These are phyloP conservation scores for Zapornia atra DNA, from an alignment of 2,113 vertebrate species.

Conservation along the genomic window DNA sequence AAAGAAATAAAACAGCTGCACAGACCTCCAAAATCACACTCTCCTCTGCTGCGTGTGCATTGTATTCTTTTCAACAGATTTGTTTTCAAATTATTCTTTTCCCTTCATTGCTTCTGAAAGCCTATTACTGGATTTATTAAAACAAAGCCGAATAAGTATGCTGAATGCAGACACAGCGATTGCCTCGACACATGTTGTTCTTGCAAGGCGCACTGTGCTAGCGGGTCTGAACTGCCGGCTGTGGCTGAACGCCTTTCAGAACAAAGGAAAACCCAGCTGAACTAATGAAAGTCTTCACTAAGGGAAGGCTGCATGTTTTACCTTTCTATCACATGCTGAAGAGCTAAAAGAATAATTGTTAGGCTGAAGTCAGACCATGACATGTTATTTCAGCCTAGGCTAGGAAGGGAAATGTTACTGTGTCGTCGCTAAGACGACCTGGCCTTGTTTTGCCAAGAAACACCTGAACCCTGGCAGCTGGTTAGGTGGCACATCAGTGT, in stretches of 20 bases:
- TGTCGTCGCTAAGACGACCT: background rate
- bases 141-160: conserved; percentile 38
- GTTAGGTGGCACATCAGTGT: background rate
- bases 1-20: conserved; percentile 58
- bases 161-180: conserved; percentile 13
- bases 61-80: conserved; percentile 39
- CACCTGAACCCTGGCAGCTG: rapidly evolving
- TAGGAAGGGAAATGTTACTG: background rate
- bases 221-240: background rate
- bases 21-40: conserved; percentile 35
- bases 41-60: background rate
- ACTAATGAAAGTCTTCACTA: background rate
- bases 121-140: conserved; percentile 55
- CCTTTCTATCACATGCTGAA: background rate
- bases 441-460: background rate
- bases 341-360: background rate
- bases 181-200: conserved; percentile 39
- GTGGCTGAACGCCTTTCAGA: background rate
- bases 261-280: conserved; percentile 1
- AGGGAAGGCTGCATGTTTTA: background rate
- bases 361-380: background rate
- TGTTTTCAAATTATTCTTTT: conserved; percentile 48
- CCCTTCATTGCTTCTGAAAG: conserved; percentile 37
- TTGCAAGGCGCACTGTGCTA: background rate
- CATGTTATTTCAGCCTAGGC: background rate